Percentiles rank a stretch among this genome's conserved stretches.
phyloP scores from a whole-genome alignment of 2,113 vertebrate genomes.

The Oncorhynchus clarkii region DNA sequence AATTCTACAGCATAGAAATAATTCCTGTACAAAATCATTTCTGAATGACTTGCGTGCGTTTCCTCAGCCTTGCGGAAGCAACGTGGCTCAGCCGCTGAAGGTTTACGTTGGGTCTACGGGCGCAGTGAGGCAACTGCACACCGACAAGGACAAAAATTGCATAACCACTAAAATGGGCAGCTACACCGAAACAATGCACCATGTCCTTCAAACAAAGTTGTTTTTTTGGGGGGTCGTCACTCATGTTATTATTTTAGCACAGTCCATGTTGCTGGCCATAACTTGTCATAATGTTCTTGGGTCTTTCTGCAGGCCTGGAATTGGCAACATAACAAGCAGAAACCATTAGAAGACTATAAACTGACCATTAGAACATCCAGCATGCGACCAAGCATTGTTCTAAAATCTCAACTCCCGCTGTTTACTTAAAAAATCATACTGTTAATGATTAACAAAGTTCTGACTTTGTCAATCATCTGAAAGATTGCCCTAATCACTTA shows the following conservation, averaged over 20 bases:
- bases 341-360: not conserved
- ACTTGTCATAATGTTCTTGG: constrained; percentile 22
- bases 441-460: too few species aligned
- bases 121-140: constrained; percentile 7
- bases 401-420: too few species aligned
- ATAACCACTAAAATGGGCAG: constrained; percentile 25
- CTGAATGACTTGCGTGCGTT: constrained; percentile 39
- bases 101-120: constrained; percentile 33
- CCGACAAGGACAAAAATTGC: constrained; percentile 46
- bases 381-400: not conserved
- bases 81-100: constrained; percentile 20
- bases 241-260: not conserved
- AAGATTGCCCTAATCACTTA: constrained; percentile 18
- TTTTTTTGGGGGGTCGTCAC: not conserved
- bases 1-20: not conserved
- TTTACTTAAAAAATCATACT: too few species aligned
- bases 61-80: constrained; percentile 20
- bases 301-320: not conserved
- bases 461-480: not conserved
- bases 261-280: constrained; percentile 5
- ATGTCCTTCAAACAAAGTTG: constrained; percentile 39
- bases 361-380: not conserved
- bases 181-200: constrained; percentile 18
- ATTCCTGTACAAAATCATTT: constrained; percentile 8
- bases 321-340: constrained; percentile 30